Base-by-base conservation (phyloP, 2,888 invertebrate species). In the Disparrhopalites patrizii region DNA sequence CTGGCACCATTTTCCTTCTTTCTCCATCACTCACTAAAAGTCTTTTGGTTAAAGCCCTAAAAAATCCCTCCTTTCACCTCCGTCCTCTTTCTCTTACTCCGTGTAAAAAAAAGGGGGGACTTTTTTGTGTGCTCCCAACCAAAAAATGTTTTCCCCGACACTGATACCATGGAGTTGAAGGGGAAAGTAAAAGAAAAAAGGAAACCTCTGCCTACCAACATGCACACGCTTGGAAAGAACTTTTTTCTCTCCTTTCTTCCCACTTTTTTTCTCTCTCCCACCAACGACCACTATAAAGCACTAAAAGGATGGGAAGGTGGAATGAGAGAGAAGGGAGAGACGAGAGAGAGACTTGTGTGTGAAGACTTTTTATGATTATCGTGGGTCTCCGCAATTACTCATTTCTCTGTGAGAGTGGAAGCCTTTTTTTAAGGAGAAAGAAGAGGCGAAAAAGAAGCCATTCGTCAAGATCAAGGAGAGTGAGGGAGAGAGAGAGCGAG, bases 401-500 rank as follows among this genome's bases (percentile, higher is more conserved):
- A 72, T 72, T 70, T 69, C 65, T 52, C 65, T 63, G 58, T n/a
- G n/a, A n/a, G n/a, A n/a, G n/a, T n/a, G n/a, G n/a, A n/a, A n/a
- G n/a, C n/a, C n/a, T n/a, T n/a, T n/a, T n/a, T n/a, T n/a, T n/a
- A n/a, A 57, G 57, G 33, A 54, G 27, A 70, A 70, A 72, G 70
- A 70, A 69, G 66, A 65, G 40, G 52, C 64, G 66, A 66, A 72
- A 72, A 70, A 72, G 68, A 69, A 69, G 68, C 70, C 70, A 73
- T 73, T 73, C 73, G 73, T 73, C 73, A 72, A 72, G 73, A 70
- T 73, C 73, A 72, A 70, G 65, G 31, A 55, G 36, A 47, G 7
- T 36, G 7, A 10, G 23, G 15, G 25, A 47, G 47, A 47, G n/a
- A n/a, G n/a, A n/a, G n/a, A n/a, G n/a, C n/a, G n/a, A n/a, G n/a